Base-by-base conservation (phyloP, 2,888 invertebrate genomes). In the Ennomos erosarius region DNA sequence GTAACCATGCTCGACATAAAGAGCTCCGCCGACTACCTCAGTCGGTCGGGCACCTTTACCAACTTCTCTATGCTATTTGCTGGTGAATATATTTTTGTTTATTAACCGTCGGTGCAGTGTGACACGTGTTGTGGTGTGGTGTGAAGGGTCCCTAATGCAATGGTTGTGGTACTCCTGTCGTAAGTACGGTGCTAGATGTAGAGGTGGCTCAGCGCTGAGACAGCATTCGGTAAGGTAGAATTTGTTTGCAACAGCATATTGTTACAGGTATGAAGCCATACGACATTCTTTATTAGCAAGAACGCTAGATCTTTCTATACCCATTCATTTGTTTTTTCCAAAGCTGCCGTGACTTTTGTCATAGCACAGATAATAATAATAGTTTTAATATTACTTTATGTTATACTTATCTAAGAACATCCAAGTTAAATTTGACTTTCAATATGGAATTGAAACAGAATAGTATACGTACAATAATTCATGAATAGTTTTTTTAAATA, bases 31-130 rank as follows among this genome's bases (percentile, higher is more conserved):
- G 97, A 97, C 94, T 97, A 98, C 93, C 94, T 98, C 84, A 95
- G 95, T 92, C 95, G 97, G 93, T 96, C 97, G 86, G 97, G 97
- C 85, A 97, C 97, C 68, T 97, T 98, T 90, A 96, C 97, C 90
- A 98, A 98, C 93, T 97, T 98, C 94, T 97, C 98, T 90, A 98
- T 98, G 98, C 95, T 98, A 83, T 97, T 98, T 93, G 97, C 97
- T 92, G 97, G 97, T 97, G 95, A 93, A 92, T 93, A 87, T 88
- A 55, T 55, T 64, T 73, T 73, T 74, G 77, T 71, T 69, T 76
- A 63, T 69, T 71, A 75, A 70, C 67, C 69, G 65, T 68, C 70
- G 59, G 78, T 59, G 54, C 50, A 50, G 37, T 55, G 50, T 38
- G 38, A 49, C 10, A 9, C 13, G 54, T 59, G 53, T 50, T 39